These are phyloP conservation scores for Lophotriccus pileatus DNA, from an alignment of 2,797 vertebrate genomes.

Conservation along the genomic window DNA sequence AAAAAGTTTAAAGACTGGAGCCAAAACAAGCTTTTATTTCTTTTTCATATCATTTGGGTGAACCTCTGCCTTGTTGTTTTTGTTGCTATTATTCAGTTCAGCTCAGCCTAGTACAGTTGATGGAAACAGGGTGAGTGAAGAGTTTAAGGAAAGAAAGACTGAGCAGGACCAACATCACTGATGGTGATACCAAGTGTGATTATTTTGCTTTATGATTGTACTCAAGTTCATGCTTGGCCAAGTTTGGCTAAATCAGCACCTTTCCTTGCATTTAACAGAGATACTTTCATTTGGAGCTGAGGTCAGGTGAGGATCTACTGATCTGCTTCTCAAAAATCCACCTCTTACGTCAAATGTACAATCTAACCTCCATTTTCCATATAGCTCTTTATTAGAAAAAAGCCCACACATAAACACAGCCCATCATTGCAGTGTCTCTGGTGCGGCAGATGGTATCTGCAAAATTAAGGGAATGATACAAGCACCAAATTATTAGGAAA, in stretches of 20 bases:
- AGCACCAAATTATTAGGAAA: neutral
- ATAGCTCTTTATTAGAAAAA: neutral
- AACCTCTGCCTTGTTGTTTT: neutral
- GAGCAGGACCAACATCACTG: neutral
- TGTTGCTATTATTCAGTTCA: neutral
- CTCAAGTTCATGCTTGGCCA: neutral
- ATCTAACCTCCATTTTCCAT: neutral
- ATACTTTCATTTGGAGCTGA: neutral
- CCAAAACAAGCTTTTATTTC: neutral
- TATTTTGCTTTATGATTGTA: neutral
- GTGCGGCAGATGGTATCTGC: neutral
- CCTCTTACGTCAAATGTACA: fast-evolving
- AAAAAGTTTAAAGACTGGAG: neutral
- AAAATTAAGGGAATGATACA: neutral
- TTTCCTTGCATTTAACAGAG: neutral
- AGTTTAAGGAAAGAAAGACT: neutral
- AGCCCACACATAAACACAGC: neutral
- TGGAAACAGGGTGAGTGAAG: neutral
- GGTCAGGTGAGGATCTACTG: neutral
- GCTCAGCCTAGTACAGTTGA: neutral
- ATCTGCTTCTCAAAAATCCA: neutral
- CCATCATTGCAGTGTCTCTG: neutral
- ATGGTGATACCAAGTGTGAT: neutral
- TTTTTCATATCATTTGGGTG: neutral
- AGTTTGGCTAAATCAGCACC: neutral